Evolutionary conservation across 1,140 invertebrate genomes (phyloP).

Genomic region (Cyclargus thomasi): DNA sequence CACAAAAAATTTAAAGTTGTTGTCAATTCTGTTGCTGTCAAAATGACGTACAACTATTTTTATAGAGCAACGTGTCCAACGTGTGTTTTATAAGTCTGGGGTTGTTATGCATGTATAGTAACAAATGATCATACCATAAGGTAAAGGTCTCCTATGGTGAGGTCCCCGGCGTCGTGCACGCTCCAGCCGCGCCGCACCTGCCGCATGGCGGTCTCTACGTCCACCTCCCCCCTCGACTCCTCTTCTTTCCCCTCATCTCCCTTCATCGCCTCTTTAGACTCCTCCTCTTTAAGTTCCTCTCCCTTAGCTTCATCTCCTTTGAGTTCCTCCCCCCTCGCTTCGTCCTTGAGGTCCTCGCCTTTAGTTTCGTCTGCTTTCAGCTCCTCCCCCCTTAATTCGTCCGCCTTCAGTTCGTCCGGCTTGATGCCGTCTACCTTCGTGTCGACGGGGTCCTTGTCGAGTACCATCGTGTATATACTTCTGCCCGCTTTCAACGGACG

Average conservation of each 20-base stretch:
- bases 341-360: conserved; percentile 49
- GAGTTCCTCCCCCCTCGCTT: conserved; percentile 43
- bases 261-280: conserved; percentile 29
- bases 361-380: conserved; percentile 25
- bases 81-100: no score
- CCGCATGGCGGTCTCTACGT: conserved; percentile 63
- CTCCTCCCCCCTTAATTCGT: conserved; percentile 38
- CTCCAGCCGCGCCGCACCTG: conserved; percentile 88
- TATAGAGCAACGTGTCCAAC: no score
- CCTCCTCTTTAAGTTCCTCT: conserved; percentile 24
- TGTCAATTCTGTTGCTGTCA: no score
- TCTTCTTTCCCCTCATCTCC: conserved; percentile 41
- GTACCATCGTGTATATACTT: conserved; percentile 54
- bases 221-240: conserved; percentile 49
- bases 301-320: conserved; percentile 35
- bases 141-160: conserved; percentile 93
- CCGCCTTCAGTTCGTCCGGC: conserved; percentile 25
- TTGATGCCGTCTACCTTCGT: conserved; percentile 27
- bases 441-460: conserved; percentile 45
- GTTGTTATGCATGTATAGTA: neutral
- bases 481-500: conserved; percentile 57
- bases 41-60: no score
- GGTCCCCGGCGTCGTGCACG: conserved; percentile 80
- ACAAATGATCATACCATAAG: conserved; percentile 79
- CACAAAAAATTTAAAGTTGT: no score